These are phyloP conservation scores for Phasia obesa DNA, from an alignment of 2,888 invertebrate genomes.

Conservation along the genomic window DNA sequence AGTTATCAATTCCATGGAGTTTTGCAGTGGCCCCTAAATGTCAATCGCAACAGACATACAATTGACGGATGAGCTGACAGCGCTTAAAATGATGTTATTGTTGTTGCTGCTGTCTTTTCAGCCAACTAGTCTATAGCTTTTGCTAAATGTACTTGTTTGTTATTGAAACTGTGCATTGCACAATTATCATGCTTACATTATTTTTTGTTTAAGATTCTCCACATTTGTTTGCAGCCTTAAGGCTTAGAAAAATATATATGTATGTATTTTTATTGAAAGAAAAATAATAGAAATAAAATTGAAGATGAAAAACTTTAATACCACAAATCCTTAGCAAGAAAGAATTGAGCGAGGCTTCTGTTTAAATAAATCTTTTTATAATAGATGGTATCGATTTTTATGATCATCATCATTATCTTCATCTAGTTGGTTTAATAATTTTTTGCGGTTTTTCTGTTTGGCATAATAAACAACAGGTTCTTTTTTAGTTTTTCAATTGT, in stretches of 20 bases:
- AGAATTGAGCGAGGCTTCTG: slow-evolving; percentile 60
- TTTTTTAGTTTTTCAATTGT: slow-evolving; percentile 3
- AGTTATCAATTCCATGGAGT: slow-evolving; percentile 62
- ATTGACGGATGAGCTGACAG: slow-evolving; percentile 82
- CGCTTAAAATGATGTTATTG: slow-evolving; percentile 80
- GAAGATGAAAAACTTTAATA: slow-evolving; percentile 22
- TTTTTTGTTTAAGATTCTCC: slow-evolving; percentile 5
- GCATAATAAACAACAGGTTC: slow-evolving; percentile 66
- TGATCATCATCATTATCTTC: slow-evolving; percentile 55
- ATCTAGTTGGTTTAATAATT: slow-evolving; percentile 24
- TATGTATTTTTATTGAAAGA: too few relatives aligned
- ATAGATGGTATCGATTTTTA: slow-evolving; percentile 65
- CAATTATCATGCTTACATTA: slow-evolving; percentile 57
- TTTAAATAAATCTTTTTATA: slow-evolving; percentile 66
- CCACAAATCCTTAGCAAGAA: slow-evolving; percentile 31
- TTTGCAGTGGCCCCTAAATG: slow-evolving; percentile 78
- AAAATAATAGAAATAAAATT: not conserved
- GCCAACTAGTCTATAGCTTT: slow-evolving; percentile 73
- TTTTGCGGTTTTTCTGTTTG: slow-evolving; percentile 12
- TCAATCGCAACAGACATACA: slow-evolving; percentile 80
- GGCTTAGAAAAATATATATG: slow-evolving; percentile 28
- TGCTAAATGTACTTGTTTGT: slow-evolving; percentile 51
- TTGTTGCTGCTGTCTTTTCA: slow-evolving; percentile 61
- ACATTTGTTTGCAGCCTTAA: slow-evolving; percentile 19
- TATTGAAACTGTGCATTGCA: slow-evolving; percentile 36